Evolutionary conservation across 1,140 invertebrate genomes (phyloP), one percentile per base, ranked within the genome.

Genomic region (Drosophila sucinea): DNA sequence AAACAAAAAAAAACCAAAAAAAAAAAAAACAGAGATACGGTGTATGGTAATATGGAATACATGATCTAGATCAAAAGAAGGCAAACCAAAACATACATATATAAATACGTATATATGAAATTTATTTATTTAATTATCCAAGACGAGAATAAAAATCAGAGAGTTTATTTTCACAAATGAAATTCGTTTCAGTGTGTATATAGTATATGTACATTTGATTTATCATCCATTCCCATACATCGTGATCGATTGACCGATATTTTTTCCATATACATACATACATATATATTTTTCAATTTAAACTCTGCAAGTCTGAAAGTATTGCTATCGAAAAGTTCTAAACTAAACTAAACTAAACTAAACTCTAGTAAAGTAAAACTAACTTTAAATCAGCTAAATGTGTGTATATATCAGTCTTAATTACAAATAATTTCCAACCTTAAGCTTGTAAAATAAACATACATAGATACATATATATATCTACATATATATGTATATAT

Each of bases 281-380:
- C 40, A 60, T 41, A 25, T 38, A 60, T 41, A 29, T 62, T 44
- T 47, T 41, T 62, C 29, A 38, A 38, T 38, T 60, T 33, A 38
- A 60, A 73, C 63, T 61, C 56, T 56, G 79, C 82, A 86, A 86
- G 82, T 86, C 82, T 86, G 82, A 86, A 79, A 82, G 79, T 86
- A 86, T 86, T 86, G 86, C 82, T 86, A 86, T 86, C 83, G 82
- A 86, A 85, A 41, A 86, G 81, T 85, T 85, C 78, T 85, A 85
- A 85, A 85, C 81, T 85, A 73, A 32, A 11, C 61, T 38, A 60
- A 40, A 11, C 38, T 4, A 17, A 58, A 33, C 17, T 58, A 58
- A 58, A 58, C 23, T 38, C 10, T 17, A 17, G 35, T 27, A 23
- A 51, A 25, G 5, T 51, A 51, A 51, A 8, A 27, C 3, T 51